Base-by-base conservation (phyloP, 2,113 vertebrate species). In the Pteropus alecto region DNA sequence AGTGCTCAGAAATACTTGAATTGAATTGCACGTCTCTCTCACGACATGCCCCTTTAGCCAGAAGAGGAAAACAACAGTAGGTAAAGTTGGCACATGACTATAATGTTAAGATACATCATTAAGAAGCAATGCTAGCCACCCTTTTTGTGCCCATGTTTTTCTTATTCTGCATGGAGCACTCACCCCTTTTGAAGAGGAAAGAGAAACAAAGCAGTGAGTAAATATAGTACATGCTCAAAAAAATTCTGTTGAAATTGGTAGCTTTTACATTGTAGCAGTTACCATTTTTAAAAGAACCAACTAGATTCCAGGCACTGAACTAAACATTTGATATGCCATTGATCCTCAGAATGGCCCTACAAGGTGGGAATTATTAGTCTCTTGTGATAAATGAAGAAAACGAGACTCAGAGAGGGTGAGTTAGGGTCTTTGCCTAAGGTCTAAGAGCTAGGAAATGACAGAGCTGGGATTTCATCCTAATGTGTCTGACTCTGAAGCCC, bases 51-150 rank as follows among this genome's bases (percentile, higher is more conserved):
- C 46, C 54, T 89, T 73, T 96, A 81, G 28, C 38, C 33, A 51
- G 48, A 51, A 96, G 48, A 81, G 89, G 60, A 96, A 76, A 96
- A 87, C 35, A 85, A 14, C 79, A 73, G 5, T 43, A 87, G 46
- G 43, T n/a, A 43, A 61, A 94, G 3, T 13, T 43, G 15, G 11
- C 19, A 48, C 68, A 89, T 65, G 63, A 65, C 56, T 96, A 16
- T 73, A 41, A 67, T 54, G 9, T 93, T 74, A 94, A 82, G 78
- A 73, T 16, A 35, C 56, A 60, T 43, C 71, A 38, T 46, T 82
- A 89, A 89, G 58, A 90, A 60, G 12, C 46, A 71, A 33, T 35
- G 21, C 35, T 22, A 65, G 6, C 60, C 21, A 76, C 9, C 10
- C 13, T 89, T 84, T 2, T 18, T 67, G 2, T 78, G 78, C 26